Percentiles rank a stretch among this genome's conserved stretches.
These are phyloP conservation scores for Sterrhoptilus dennistouni DNA, from an alignment of 2,113 vertebrate species.

Conservation along the genomic window DNA sequence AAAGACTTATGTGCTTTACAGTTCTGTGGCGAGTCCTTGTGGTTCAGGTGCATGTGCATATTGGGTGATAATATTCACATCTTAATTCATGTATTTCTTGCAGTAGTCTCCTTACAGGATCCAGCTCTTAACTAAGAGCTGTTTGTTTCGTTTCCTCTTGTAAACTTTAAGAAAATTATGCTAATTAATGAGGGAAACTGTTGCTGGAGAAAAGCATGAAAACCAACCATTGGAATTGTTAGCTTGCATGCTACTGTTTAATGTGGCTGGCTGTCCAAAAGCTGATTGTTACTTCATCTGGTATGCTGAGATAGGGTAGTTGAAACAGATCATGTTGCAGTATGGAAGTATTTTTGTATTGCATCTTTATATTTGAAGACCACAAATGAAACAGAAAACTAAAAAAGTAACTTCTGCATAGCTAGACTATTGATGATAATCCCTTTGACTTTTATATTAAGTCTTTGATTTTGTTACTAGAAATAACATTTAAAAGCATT, in stretches of 20 bases:
- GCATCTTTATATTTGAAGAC: slow-evolving; percentile 66
- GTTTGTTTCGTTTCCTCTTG: background rate
- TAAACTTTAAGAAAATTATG: slow-evolving; percentile 3
- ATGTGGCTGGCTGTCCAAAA: slow-evolving; percentile 55
- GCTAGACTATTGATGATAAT: slow-evolving; percentile 72
- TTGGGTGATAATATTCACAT: background rate
- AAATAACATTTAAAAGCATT: slow-evolving; percentile 73
- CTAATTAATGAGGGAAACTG: background rate
- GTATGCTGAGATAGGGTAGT: slow-evolving; percentile 57
- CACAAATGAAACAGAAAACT: slow-evolving; percentile 66
- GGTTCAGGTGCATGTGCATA: background rate
- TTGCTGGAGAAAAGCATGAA: background rate
- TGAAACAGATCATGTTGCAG: slow-evolving; percentile 53
- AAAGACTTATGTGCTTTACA: background rate
- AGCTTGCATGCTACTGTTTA: slow-evolving; percentile 45
- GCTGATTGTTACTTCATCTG: slow-evolving; percentile 66
- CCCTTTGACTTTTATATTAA: slow-evolving; percentile 75
- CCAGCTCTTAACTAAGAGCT: background rate
- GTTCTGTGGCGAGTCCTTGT: background rate
- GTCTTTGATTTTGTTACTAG: slow-evolving; percentile 68
- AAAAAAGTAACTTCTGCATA: slow-evolving; percentile 61
- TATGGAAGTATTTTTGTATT: slow-evolving; percentile 56
- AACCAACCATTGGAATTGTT: slow-evolving; percentile 22
- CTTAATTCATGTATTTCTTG: background rate
- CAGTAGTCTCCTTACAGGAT: background rate